Base-by-base conservation (phyloP, 2,888 invertebrate species). In the Coleophora flavipennella region DNA sequence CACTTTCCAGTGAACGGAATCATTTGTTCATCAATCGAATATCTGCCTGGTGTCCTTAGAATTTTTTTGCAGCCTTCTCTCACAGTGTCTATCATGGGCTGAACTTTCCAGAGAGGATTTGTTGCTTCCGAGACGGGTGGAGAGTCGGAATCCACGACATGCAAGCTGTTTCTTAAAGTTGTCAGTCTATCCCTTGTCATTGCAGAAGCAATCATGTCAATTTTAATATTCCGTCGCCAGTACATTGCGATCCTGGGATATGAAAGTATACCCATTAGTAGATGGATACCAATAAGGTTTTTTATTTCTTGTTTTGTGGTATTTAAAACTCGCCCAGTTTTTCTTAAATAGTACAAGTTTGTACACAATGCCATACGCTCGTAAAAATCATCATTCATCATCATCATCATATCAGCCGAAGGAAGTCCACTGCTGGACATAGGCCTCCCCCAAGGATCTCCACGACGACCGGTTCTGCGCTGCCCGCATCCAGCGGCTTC, bases 1-100 rank as follows among this genome's bases (percentile, higher is more conserved):
- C 53, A 50, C 25, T 41, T 33, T 8, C 52, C 49, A 12, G 38
- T 45, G 33, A 49, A 45, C 1, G 45, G 46, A 3, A 49, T 43
- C 44, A 51, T 48, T 25, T 48, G 48, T 29, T 49, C 47, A 13
- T 48, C 49, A 12, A 51, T 46, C 0, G 47, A 50, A 33, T 43
- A 51, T 8, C 28, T 40, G 8, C 41, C 36, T 10, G 48, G 43
- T 8, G 39, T 41, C 39, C 49, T 48, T 42, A 43, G 43, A 10
- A 49, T 31, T 41, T 42, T 39, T n/a, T 46, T 10, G 35, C 48
- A 51, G 9, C 43, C 28, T 27, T 44, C 36, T 36, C 44, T 34
- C 11, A 50, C 46, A 4, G 39, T 26, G 31, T 50, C 41, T 9
- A 52, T 44, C 26, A 50, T 42, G 8, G 50, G 51, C 34, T 50